Evolutionary conservation across 1,140 invertebrate genomes (phyloP).

Genomic region (Drosophila pseudoananassae): DNA sequence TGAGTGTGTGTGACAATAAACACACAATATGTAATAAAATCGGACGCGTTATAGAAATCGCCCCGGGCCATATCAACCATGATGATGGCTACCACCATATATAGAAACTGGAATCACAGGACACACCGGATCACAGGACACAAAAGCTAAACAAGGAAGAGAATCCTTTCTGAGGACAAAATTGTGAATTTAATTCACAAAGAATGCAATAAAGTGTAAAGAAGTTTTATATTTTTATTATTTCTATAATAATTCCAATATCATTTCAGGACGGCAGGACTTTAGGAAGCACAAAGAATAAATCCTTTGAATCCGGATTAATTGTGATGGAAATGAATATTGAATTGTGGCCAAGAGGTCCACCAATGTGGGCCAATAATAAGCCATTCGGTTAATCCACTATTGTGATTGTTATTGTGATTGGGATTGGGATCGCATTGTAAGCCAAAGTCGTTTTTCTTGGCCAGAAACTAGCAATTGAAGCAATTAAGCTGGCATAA

Average conservation of each 20-base stretch:
- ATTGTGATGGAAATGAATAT: neutral
- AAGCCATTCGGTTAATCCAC: neutral
- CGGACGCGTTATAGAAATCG: constrained; percentile 70
- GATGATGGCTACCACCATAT: constrained; percentile 44
- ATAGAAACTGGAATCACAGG: constrained; percentile 4
- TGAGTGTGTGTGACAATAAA: constrained; percentile 57
- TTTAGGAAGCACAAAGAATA: too few relatives aligned
- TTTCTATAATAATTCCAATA: neutral
- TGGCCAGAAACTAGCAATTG: neutral
- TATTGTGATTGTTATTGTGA: neutral
- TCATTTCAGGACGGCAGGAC: too few relatives aligned
- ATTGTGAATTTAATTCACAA: neutral
- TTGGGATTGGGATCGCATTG: constrained; percentile 13
- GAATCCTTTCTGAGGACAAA: constrained; percentile 11
- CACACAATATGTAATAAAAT: constrained; percentile 79
- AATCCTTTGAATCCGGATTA: neutral
- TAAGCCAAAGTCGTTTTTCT: neutral
- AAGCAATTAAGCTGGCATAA: constrained; percentile 65
- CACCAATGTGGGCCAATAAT: neutral
- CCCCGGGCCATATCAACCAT: constrained; percentile 54
- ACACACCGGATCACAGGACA: neutral
- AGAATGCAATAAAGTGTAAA: neutral
- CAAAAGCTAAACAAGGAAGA: neutral
- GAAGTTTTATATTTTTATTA: neutral
- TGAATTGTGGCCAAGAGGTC: neutral